Evolutionary conservation across 2,797 vertebrate species (phyloP), one percentile per base, ranked within the genome.

Genomic region (Gastrophryne carolinensis): DNA sequence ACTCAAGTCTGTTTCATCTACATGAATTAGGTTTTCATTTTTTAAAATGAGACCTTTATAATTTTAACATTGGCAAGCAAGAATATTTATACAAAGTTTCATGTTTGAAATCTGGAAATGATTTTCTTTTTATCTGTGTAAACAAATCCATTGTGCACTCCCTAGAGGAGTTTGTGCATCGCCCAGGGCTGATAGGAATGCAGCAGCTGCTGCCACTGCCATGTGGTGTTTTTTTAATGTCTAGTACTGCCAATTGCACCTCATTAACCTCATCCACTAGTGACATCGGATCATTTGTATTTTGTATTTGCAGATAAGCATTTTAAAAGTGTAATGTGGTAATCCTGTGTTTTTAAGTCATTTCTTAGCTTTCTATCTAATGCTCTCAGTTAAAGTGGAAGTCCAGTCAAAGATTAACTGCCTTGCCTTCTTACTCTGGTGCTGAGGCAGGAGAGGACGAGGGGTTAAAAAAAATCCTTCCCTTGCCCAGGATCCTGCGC

Each of bases 121-220:
- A 12, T 52, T 62, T 27, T 32, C 35, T 61, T 56, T 61, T 37
- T 37, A 37, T 47, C 23, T 58, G 11, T 62, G 32, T 53, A 72
- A 52, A 72, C 50, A 68, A 56, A 35, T n/a, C 15, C 34, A 13
- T 5, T 19, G 47, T 39, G 30, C 13, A 10, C 23, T 63, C 58
- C 47, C 70, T n/a, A 27, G 29, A 52, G 57, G 21, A 19, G 2
- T 37, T 3, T 72, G 30, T 61, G 29, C 13, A 19, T 39, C 17
- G 11, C 35, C 67, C 66, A 27, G 24, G 15, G 57, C 58, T 58
- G 37, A 37, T 32, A 58, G 53, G 53, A 30, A 27, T 26, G n/a
- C 41, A 60, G 68, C 54, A 71, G 26, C 68, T 72, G 54, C 32
- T 30, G 67, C 47, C 27, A 26, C 52, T 27, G 66, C 35, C 19